A percentile compares a stretch with the other conserved stretches of the same genome.
Conservation (phyloP, 2,113 vertebrate genomes). For the Todiramphus saurophagus region DNA sequence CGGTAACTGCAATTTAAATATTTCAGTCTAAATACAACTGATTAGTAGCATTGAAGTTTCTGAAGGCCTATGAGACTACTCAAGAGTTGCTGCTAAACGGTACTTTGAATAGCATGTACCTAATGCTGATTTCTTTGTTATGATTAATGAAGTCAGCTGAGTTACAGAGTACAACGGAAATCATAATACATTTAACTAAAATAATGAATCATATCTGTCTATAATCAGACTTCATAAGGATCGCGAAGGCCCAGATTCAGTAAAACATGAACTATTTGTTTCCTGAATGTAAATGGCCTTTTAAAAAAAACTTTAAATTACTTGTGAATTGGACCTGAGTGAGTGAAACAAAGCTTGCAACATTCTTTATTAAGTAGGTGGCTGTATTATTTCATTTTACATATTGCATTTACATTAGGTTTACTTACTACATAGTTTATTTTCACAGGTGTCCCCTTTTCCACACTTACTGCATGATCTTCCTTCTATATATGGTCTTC, state of each 20-base stretch:
- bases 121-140: background rate
- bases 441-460: constrained; percentile 35
- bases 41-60: background rate
- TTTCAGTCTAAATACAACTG: background rate
- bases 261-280: background rate
- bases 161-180: background rate
- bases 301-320: background rate
- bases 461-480: constrained; percentile 51
- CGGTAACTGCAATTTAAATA: background rate
- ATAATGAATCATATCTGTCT: background rate
- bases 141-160: background rate
- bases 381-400: background rate
- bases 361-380: background rate
- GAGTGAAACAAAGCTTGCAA: background rate
- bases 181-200: background rate
- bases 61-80: background rate
- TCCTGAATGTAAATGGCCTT: background rate
- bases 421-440: constrained; percentile 77
- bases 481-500: constrained; percentile 61
- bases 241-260: background rate
- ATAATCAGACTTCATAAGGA: background rate
- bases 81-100: background rate
- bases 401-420: background rate
- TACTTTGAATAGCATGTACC: background rate
- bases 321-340: background rate